Conservation (phyloP, 2,113 vertebrate genomes). For the Microcebus tavaratra region DNA sequence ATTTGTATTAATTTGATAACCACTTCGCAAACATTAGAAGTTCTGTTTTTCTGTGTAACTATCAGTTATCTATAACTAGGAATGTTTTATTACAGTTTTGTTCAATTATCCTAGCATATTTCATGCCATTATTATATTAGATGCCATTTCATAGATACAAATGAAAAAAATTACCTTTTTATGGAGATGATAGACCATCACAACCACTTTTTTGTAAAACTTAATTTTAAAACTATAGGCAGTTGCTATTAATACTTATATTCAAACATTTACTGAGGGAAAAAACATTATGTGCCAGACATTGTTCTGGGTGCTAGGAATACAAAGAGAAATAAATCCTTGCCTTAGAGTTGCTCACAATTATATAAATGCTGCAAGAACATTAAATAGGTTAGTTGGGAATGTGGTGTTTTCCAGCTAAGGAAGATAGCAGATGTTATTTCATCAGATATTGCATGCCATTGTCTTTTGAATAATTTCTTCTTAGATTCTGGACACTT, state of each 20-base stretch:
- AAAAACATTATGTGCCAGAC: neutral
- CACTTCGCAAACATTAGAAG: neutral
- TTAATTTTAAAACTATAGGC: constrained; percentile 29
- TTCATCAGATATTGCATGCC: neutral
- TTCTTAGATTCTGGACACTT: neutral
- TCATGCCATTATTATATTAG: neutral
- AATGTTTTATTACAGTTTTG: neutral
- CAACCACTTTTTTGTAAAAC: neutral
- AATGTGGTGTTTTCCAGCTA: neutral
- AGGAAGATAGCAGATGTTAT: neutral
- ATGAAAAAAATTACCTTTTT: constrained; percentile 3
- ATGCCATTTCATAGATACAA: neutral
- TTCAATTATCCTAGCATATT: too few relatives aligned
- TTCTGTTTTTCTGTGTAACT: constrained; percentile 46
- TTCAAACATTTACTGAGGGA: neutral
- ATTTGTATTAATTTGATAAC: constrained; percentile 2
- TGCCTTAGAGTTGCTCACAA: neutral
- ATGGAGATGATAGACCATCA: neutral
- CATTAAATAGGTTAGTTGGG: neutral
- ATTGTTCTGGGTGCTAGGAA: neutral
- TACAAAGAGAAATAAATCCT: neutral
- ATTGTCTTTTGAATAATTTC: constrained; percentile 1
- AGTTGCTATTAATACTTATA: neutral
- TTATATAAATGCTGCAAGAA: neutral
- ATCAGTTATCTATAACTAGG: neutral